Evolutionary conservation across 2,113 vertebrate species (phyloP).

Genomic region (Amblyopsis rosae): DNA sequence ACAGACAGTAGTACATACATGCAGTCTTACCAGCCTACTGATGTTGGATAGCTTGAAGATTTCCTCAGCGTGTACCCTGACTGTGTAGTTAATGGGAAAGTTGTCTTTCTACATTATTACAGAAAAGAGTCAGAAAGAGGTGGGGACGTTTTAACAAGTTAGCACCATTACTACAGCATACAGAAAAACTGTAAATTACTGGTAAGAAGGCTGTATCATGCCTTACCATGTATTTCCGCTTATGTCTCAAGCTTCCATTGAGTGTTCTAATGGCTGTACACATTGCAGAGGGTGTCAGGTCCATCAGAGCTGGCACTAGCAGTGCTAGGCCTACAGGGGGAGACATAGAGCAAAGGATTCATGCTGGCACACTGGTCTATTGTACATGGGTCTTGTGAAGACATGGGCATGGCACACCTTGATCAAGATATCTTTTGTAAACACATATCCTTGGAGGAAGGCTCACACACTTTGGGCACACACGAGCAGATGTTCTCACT

Average conservation of each 20-base stretch:
- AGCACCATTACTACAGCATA: background rate
- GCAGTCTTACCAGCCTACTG: constrained; percentile 68
- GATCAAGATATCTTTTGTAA: too few species aligned
- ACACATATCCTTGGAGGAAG: too few species aligned
- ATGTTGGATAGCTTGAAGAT: constrained; percentile 74
- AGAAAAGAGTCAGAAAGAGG: constrained; percentile 1
- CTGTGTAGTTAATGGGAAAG: constrained; percentile 79
- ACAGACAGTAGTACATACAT: background rate
- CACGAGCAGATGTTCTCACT: too few species aligned
- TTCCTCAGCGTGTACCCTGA: constrained; percentile 71
- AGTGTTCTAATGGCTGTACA: constrained; percentile 70
- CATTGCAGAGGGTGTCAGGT: constrained; percentile 34
- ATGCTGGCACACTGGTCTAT: too few species aligned
- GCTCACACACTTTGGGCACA: too few species aligned
- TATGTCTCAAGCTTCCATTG: constrained; percentile 66
- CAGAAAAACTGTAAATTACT: background rate
- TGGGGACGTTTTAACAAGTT: background rate
- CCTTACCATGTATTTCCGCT: constrained; percentile 76
- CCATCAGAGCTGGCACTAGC: constrained; percentile 47
- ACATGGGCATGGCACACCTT: too few species aligned
- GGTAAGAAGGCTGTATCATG: too few species aligned
- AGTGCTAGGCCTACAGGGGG: constrained; percentile 62
- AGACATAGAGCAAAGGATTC: background rate
- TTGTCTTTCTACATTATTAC: constrained; percentile 71
- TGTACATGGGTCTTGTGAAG: too few species aligned